Base-by-base conservation (phyloP, 2,888 invertebrate species). In the Steinernema hermaphroditum region DNA sequence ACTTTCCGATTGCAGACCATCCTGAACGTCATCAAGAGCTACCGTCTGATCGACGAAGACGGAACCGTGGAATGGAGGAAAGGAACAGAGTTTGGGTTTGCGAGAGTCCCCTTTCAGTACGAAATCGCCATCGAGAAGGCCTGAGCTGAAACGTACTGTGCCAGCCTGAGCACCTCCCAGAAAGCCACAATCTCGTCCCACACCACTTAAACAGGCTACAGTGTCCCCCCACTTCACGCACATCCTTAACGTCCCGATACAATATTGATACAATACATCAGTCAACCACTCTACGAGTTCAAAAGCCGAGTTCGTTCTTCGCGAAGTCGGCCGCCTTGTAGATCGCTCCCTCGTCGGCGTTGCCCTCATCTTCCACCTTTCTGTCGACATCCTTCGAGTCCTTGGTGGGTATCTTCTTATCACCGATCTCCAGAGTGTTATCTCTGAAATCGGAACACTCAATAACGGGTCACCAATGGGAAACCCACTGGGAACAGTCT, bases 291-390 rank as follows among this genome's bases (percentile, higher is more conserved):
- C n/a, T n/a, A n/a, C n/a, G n/a, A n/a, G n/a, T 22, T 74, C 68
- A 75, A 54, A 75, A 75, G 14, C 75, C 75, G 12, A 75, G 34
- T 41, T 75, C 75, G 70, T 75, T 75, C 22, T 70, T 75, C 12
- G 37, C 70, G 62, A 75, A 70, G 32, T 75, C 75, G 16, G 70
- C 41, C 9, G 29, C 43, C 9, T 32, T 32, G 70, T 70, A 74
- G 9, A 44, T 69, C 22, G 73, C 14, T 41, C 12, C 14, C 0
- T 74, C 73, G 16, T 37, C 72, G 37, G 62, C 44, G 22, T 16
- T 22, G 14, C 34, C 16, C 29, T 37, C 72, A 8, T 69, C 68
- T n/a, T 68, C 44, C 44, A 43, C 2, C 37, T 41, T 71, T 62
- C 16, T 32, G 41, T 46, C 46, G 14, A 34, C 24, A 24, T 68